Conservation (phyloP, 2,113 vertebrate species). For the Dryoscopus gambensis region DNA sequence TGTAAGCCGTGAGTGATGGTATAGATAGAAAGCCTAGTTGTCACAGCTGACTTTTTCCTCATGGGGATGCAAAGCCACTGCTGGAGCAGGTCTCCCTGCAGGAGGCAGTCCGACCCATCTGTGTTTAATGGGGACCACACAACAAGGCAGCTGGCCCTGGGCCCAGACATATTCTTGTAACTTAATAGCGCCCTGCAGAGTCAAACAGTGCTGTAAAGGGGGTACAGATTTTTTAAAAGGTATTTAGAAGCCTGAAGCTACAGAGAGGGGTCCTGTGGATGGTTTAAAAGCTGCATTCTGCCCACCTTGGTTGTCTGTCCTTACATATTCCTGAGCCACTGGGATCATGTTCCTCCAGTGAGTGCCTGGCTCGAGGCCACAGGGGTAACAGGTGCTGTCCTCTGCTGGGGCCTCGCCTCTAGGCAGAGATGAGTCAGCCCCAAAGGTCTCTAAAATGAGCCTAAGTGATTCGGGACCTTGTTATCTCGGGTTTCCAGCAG, state of each 20-base stretch:
- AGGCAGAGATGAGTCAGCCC: background rate
- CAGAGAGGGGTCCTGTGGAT: background rate
- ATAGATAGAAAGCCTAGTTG: background rate
- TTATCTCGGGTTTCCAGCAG: background rate
- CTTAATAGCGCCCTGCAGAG: background rate
- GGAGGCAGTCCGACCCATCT: background rate
- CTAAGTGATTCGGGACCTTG: background rate
- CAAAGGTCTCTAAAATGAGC: background rate
- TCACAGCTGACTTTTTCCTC: background rate
- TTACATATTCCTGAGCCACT: background rate
- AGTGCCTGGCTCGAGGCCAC: background rate
- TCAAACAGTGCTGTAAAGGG: background rate
- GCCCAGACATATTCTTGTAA: conserved; percentile 20
- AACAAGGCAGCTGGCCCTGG: background rate
- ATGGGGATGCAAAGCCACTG: background rate
- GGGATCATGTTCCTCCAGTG: background rate
- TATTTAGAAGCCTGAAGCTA: background rate
- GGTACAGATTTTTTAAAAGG: background rate
- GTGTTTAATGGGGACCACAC: conserved; percentile 44
- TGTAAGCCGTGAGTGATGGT: fast-evolving
- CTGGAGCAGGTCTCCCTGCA: background rate
- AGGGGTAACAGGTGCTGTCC: conserved; percentile 13
- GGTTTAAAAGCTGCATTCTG: background rate
- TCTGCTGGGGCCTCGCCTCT: background rate
- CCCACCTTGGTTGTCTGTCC: background rate